phyloP scores from a whole-genome alignment of 2,113 vertebrate genomes.

The Cynopterus brachyotis region DNA sequence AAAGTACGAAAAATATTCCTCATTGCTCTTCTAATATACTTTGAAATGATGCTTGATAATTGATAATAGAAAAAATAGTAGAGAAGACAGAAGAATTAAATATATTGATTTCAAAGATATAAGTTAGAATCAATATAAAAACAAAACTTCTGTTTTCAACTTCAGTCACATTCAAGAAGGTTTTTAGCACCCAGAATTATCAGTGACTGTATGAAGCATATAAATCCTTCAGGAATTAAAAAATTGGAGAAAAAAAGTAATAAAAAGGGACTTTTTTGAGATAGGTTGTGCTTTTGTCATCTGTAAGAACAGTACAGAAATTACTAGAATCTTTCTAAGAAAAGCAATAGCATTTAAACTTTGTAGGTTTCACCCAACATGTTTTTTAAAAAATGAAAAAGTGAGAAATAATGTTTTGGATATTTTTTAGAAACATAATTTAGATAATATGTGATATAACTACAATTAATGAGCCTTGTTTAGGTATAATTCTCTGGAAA shows the following conservation, averaged over 20 bases:
- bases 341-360: neutral
- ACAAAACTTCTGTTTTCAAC: neutral
- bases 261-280: neutral
- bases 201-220: slow-evolving; percentile 29
- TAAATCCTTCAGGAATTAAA: slow-evolving; percentile 43
- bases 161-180: neutral
- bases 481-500: neutral
- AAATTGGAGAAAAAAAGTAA: slow-evolving; percentile 31
- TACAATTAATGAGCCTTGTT: neutral
- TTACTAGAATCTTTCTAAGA: neutral
- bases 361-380: neutral
- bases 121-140: neutral
- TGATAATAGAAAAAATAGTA: neutral
- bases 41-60: slow-evolving; percentile 28
- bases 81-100: neutral
- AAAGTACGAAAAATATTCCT: neutral
- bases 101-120: neutral
- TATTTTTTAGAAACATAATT: slow-evolving; percentile 4
- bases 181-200: neutral
- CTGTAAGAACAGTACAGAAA: neutral
- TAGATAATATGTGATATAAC: neutral
- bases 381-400: neutral
- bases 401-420: neutral
- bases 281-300: slow-evolving; percentile 38
- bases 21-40: neutral